A percentile compares a stretch with the other conserved stretches of the same genome.
Evolutionary conservation across 1,140 invertebrate species (phyloP).

Genomic region (Drosophila obscura): DNA sequence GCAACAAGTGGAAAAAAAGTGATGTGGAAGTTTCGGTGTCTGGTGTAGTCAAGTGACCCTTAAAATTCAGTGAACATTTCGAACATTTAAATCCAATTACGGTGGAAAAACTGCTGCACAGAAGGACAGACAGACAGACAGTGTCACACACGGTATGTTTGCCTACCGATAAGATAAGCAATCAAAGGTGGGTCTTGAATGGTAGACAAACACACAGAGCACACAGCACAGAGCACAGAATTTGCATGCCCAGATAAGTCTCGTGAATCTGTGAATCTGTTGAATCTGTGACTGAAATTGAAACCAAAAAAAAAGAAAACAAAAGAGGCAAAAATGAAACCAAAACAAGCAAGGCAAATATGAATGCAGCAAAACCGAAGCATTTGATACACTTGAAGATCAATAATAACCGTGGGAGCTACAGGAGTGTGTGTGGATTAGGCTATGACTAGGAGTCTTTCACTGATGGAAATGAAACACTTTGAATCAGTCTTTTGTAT

Average conservation of each 20-base stretch:
- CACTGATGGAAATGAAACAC: too few species aligned
- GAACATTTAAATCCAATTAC: slow-evolving; percentile 57
- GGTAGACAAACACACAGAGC: slow-evolving; percentile 16
- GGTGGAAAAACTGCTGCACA: slow-evolving; percentile 2
- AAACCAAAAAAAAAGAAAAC: slow-evolving; percentile 15
- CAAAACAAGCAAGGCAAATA: slow-evolving; percentile 9
- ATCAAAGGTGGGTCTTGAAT: slow-evolving; percentile 35
- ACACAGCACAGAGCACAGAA: slow-evolving; percentile 10
- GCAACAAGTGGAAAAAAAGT: slow-evolving; percentile 11
- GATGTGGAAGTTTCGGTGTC: slow-evolving; percentile 14
- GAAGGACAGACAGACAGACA: slow-evolving; percentile 14
- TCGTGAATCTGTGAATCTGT: too few species aligned
- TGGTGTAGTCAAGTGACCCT: slow-evolving; percentile 23
- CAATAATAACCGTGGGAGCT: too few species aligned
- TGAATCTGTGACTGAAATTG: slow-evolving; percentile 31
- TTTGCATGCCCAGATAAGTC: slow-evolving; percentile 49
- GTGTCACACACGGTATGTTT: slow-evolving; percentile 10
- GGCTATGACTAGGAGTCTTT: not conserved
- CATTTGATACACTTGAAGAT: slow-evolving; percentile 9
- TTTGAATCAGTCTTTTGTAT: too few species aligned
- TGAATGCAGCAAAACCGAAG: slow-evolving; percentile 15
- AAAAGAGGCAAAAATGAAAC: slow-evolving; percentile 9
- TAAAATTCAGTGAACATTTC: slow-evolving; percentile 24
- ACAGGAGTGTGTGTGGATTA: too few species aligned
- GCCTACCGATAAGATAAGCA: slow-evolving; percentile 47